Evolutionary conservation across 2,888 invertebrate genomes (phyloP).

Genomic region (Agrotis segetum): DNA sequence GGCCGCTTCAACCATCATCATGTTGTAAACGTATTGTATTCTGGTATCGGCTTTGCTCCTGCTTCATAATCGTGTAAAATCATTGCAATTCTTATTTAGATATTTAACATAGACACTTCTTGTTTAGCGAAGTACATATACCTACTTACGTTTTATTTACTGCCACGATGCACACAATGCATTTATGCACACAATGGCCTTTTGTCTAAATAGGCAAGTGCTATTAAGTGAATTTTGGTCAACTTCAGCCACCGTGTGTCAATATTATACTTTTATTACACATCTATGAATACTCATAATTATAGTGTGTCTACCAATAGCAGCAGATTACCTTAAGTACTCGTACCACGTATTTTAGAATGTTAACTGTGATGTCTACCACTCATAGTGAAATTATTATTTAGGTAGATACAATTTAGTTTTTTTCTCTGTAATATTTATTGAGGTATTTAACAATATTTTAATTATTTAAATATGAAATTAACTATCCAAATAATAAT

Average conservation of each 20-base stretch:
- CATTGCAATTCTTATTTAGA: background rate
- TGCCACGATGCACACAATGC: conserved; percentile 1
- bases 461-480: no score
- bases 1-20: conserved; percentile 1
- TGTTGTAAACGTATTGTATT: conserved; percentile 5
- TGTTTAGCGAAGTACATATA: background rate
- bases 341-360: background rate
- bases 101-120: background rate
- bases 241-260: background rate
- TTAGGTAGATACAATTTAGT: background rate
- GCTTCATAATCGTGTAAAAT: background rate
- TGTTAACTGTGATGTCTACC: background rate
- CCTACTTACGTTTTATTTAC: conserved; percentile 26
- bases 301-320: no score
- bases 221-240: background rate
- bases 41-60: background rate
- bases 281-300: no score
- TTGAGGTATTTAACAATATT: no score
- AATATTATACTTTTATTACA: conserved; percentile 11
- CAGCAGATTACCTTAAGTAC: conserved; percentile 1
- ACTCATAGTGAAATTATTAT: background rate
- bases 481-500: no score
- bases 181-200: background rate
- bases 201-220: background rate
- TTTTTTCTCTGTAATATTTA: no score